Evolutionary conservation across 2,113 vertebrate genomes (phyloP).

Genomic region (Mesembrinibis cayennensis): DNA sequence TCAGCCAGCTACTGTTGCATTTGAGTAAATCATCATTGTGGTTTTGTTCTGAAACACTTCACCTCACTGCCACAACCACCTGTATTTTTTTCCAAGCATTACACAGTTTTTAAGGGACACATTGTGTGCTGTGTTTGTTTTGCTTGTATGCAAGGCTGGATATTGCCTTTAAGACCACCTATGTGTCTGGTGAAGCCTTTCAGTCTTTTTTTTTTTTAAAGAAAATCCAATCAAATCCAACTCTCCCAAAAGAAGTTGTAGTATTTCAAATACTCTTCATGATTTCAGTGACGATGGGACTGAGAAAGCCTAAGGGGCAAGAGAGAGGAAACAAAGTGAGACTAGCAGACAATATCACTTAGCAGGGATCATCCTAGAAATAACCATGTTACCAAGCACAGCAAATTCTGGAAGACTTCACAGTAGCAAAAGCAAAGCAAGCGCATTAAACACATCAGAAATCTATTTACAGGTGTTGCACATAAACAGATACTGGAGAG

Average conservation of each 20-base stretch:
- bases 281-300: background rate
- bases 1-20: background rate
- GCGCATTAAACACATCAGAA: background rate
- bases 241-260: background rate
- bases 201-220: background rate
- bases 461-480: background rate
- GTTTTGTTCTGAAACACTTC: background rate
- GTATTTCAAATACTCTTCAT: background rate
- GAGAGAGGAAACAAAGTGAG: background rate
- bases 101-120: background rate
- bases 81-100: background rate
- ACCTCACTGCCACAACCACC: background rate
- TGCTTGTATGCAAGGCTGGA: background rate
- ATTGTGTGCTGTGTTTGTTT: background rate
- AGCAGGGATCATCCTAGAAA: background rate
- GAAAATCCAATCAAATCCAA: background rate
- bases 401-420: background rate
- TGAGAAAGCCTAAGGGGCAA: background rate
- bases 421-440: background rate
- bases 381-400: background rate
- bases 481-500: background rate
- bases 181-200: background rate
- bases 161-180: background rate
- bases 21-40: background rate
- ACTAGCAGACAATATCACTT: background rate